Base-by-base conservation (phyloP, 2,888 invertebrate species). In the Harpagoxenus sublaevis region DNA sequence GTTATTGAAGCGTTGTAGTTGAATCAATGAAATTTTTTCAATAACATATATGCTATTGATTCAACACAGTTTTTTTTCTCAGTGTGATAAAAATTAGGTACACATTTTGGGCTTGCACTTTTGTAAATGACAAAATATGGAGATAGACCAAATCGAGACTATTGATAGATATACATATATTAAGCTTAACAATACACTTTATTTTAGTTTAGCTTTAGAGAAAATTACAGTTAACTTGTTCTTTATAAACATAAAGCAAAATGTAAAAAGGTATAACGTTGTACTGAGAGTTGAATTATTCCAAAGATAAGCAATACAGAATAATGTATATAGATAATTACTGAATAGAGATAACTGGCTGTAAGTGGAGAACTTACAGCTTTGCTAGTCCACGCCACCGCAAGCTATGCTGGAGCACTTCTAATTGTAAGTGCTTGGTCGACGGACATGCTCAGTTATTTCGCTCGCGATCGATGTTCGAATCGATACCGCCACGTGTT, bases 401-500 rank as follows among this genome's bases (percentile, higher is more conserved):
- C 39, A 18, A 63, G 12, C 8, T 75, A 48, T 15, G 31, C 28
- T 31, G 31, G 4, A 31, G 73, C n/a, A 63, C 23, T 63, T 48
- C n/a, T 10, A 15, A 35, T 9, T 15, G 31, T 18, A 42, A 12
- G 6, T 51, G 9, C 23, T 6, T 15, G 9, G 6, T 51, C 53
- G n/a, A 28, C 15, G 23, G 23, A 23, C 23, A 23, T 23, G 23
- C 23, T 23, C 23, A 23, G 23, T 23, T 65, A 48, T 23, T 65
- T 35, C n/a, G 35, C 10, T 18, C 18, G 12, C 55, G 39, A 77
- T 66, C 23, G 39, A 68, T 39, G 12, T 15, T 8, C 9, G 6
- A 12, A 42, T 77, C 53, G 51, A 68, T 77, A 28, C 3, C 42
- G 53, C 55, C 42, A 78, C 68, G 84, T 83, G 84, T 66, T 82